Conservation (phyloP, 1,140 invertebrate genomes). For the Armadillidium nasatum region DNA sequence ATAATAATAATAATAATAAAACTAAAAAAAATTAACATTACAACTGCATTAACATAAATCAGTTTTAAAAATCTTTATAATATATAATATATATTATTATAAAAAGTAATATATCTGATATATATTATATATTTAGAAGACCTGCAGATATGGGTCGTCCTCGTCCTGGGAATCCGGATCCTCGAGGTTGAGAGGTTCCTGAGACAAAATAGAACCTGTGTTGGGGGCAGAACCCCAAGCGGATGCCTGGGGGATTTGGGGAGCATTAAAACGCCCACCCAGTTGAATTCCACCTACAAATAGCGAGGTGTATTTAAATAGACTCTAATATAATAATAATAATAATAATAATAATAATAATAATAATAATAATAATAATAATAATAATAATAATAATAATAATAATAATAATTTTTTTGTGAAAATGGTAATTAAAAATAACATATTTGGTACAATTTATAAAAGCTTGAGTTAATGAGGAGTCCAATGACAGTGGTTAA, state of each 20-base stretch:
- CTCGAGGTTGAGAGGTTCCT: not conserved
- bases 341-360: conserved; percentile 9
- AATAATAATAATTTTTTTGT: not conserved
- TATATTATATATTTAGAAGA: not conserved
- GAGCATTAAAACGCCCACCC: not conserved
- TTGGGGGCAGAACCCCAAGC: not conserved
- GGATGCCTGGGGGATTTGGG: not conserved
- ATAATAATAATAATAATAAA: too few relatives aligned
- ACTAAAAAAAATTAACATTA: too few relatives aligned
- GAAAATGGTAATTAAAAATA: too few relatives aligned
- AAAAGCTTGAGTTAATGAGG: too few relatives aligned
- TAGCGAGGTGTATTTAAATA: not conserved
- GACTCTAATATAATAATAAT: not conserved
- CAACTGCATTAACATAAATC: too few relatives aligned
- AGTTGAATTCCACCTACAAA: not conserved
- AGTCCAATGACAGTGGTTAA: not conserved
- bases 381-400: not conserved
- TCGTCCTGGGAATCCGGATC: not conserved
- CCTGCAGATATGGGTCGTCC: not conserved
- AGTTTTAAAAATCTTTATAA: too few relatives aligned
- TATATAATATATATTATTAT: too few relatives aligned
- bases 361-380: not conserved
- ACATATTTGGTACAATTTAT: too few relatives aligned
- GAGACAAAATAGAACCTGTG: not conserved
- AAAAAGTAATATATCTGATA: too few relatives aligned